Percentiles rank a stretch among this genome's conserved stretches.
phyloP scores from a whole-genome alignment of 2,797 vertebrate species.

The Chlorospingus semifuscus region DNA sequence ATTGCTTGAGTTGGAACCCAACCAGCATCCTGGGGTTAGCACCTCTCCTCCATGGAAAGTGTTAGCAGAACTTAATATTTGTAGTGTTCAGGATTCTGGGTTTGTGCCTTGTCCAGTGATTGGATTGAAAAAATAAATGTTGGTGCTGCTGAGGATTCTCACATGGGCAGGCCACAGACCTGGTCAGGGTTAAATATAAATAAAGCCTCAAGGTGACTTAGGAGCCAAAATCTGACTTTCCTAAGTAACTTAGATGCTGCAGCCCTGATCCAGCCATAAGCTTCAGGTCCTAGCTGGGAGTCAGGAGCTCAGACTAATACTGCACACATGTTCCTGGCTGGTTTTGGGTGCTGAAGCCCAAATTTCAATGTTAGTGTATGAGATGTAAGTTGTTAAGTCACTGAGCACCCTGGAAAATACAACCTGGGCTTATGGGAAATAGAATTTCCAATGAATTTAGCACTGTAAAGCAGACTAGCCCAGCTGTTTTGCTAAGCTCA shows the following conservation, averaged over 20 bases:
- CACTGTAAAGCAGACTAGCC: not conserved
- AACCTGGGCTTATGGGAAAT: not conserved
- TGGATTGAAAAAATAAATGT: slow-evolving; percentile 10
- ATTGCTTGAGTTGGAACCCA: not conserved
- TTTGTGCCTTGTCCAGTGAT: not conserved
- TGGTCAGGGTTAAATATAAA: not conserved
- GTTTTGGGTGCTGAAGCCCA: not conserved
- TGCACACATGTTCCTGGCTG: not conserved
- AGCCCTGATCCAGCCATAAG: not conserved
- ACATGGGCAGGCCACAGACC: not conserved
- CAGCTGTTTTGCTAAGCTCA: not conserved
- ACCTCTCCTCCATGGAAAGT: not conserved
- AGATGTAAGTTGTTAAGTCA: not conserved
- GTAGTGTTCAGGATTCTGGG: not conserved
- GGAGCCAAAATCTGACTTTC: not conserved
- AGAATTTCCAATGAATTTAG: not conserved
- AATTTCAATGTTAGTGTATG: not conserved
- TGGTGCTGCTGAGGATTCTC: slow-evolving; percentile 15
- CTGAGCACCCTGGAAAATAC: not conserved
- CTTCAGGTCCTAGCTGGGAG: not conserved
- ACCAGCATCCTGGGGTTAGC: slow-evolving; percentile 20
- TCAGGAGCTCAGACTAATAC: not conserved
- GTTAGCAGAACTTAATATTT: not conserved
- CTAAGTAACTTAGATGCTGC: not conserved
- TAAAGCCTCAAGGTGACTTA: not conserved